phyloP scores from a whole-genome alignment of 2,113 vertebrate species.

The Xerus inauris region DNA sequence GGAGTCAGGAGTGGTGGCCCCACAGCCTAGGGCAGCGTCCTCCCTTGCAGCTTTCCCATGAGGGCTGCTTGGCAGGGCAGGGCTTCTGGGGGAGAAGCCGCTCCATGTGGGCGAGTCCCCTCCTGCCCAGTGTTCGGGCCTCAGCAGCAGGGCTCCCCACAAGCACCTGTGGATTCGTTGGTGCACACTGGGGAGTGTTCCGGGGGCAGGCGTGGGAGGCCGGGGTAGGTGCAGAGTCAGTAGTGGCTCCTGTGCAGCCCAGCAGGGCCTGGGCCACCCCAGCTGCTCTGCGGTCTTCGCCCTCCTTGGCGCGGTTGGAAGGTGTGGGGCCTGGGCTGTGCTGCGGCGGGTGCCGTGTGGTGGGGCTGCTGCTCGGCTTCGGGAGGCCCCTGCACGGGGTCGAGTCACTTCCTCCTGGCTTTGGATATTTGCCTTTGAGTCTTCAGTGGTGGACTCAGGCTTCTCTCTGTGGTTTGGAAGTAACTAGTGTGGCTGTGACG shows the following conservation, averaged over 20 bases:
- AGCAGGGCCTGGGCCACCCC: accelerated
- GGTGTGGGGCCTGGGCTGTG: too few relatives aligned
- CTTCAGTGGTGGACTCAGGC: not conserved
- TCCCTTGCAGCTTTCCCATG: not conserved
- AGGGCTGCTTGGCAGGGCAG: accelerated
- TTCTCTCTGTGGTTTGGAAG: not conserved
- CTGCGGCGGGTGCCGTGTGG: too few relatives aligned
- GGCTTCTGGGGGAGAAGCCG: not conserved
- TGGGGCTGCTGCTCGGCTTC: too few relatives aligned
- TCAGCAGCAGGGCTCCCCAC: not conserved
- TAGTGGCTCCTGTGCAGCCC: too few relatives aligned
- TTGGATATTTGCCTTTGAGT: not conserved
- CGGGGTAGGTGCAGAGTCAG: too few relatives aligned
- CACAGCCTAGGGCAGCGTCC: accelerated
- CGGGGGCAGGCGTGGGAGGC: not conserved
- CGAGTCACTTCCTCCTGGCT: too few relatives aligned
- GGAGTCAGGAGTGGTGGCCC: accelerated
- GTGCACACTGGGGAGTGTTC: not conserved
- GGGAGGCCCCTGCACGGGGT: too few relatives aligned
- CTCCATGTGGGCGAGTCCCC: accelerated
- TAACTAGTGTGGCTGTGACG: not conserved
- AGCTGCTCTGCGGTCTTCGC: not conserved
- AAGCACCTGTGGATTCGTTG: not conserved
- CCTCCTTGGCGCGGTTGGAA: accelerated
- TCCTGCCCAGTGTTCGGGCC: too few relatives aligned